Base-by-base conservation (phyloP, 2,888 invertebrate genomes). In the Rutpela maculata region DNA sequence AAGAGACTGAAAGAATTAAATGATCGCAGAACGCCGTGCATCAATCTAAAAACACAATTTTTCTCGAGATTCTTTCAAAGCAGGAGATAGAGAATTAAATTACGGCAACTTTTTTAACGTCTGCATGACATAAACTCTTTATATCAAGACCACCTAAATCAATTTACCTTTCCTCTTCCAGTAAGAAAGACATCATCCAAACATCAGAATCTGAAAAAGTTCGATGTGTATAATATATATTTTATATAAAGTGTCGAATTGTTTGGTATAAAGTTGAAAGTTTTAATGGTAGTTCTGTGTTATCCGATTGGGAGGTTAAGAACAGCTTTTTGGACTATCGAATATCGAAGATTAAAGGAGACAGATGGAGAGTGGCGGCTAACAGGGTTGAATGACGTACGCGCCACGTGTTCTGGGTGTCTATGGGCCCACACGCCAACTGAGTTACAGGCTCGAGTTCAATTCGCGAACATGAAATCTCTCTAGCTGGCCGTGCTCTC, bases 341-440 rank as follows among this genome's bases (percentile, higher is more conserved):
- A 84, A 86, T 87, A 85, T 86, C 86, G 85, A 86, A 86, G 85
- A 87, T 87, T 86, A 85, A 84, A 79, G 81, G 81, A 83, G 85
- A 82, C 84, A 84, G 79, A 81, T 80, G 82, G 80, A 80, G 77
- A 81, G 79, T 78, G 78, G 80, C 78, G 75, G 76, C 76, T 74
- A 79, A 78, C 79, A 77, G 79, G 80, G 78, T 74, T 77, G 76
- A 62, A 72, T 78, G 76, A 79, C 79, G 81, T 77, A 80, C 62
- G 77, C 75, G 84, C 82, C 83, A 83, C 84, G 84, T 84, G 84
- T 84, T 80, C 72, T 72, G 78, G 77, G 72, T 76, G 76, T 76
- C 68, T 80, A 80, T 74, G 74, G 78, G 83, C 78, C 84, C 84
- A 84, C 84, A 84, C 84, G 81, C 81, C 78, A 75, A 78, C 80